Conservation (phyloP, 2,888 invertebrate species). For the Amiota communis region DNA sequence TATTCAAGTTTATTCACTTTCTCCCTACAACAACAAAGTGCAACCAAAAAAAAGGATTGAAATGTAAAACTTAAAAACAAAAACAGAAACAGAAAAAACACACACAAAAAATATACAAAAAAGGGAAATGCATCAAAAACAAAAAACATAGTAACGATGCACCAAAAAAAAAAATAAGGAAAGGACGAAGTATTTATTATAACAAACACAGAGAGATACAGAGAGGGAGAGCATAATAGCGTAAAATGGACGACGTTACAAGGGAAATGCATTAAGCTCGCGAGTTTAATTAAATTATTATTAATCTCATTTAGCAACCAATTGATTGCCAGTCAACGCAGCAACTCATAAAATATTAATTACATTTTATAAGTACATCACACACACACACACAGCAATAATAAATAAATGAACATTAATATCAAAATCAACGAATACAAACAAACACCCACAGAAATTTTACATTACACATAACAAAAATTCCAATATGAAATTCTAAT, state of each 20-base stretch:
- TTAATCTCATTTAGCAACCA: conserved; percentile 57
- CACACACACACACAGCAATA: not conserved
- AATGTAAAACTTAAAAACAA: too few species aligned
- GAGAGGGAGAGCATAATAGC: not conserved
- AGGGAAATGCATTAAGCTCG: conserved; percentile 62
- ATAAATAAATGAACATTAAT: not conserved
- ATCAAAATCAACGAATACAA: too few species aligned
- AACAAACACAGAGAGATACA: too few species aligned
- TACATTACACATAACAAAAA: too few species aligned
- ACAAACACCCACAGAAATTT: too few species aligned
- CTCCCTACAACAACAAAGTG: too few species aligned
- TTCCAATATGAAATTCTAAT: too few species aligned
- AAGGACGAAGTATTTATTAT: not conserved
- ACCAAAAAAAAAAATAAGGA: conserved; percentile 18
- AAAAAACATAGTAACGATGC: conserved; percentile 4
- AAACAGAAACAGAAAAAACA: not conserved
- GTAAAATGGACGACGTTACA: conserved; percentile 41
- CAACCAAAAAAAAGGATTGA: too few species aligned
- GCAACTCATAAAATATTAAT: conserved; percentile 47
- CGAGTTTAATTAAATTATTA: conserved; percentile 65
- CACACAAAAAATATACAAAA: conserved; percentile 6
- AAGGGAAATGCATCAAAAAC: not conserved
- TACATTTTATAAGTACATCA: conserved; percentile 41
- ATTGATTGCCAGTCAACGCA: conserved; percentile 27
- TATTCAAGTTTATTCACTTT: conserved; percentile 7